phyloP scores from a whole-genome alignment of 2,797 vertebrate genomes.

The Peromyscus eremicus region DNA sequence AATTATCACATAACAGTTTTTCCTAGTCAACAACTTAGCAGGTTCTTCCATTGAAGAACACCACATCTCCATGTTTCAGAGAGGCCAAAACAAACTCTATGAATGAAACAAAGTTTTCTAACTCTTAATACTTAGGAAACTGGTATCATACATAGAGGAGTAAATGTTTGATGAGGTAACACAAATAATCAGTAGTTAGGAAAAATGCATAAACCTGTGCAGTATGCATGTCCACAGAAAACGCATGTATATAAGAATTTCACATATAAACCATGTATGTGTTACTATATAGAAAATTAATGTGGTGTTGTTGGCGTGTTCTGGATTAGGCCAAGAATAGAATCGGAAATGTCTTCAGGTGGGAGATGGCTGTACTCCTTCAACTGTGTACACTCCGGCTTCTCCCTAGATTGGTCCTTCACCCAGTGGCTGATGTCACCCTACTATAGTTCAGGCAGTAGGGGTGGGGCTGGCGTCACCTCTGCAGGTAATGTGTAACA shows the following conservation, averaged over 20 bases:
- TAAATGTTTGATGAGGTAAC: slow-evolving; percentile 43
- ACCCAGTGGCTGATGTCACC: neutral
- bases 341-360: neutral
- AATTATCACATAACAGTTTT: slow-evolving; percentile 58
- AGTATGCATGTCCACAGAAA: neutral
- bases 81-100: slow-evolving; percentile 53
- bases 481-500: neutral
- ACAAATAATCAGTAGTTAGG: neutral
- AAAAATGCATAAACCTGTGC: neutral
- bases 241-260: neutral
- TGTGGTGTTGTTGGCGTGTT: slow-evolving; percentile 9
- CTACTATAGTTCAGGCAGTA: neutral
- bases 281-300: neutral
- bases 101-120: slow-evolving; percentile 21
- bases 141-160: neutral
- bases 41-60: slow-evolving; percentile 14
- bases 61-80: slow-evolving; percentile 14
- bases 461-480: neutral
- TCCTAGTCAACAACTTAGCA: neutral
- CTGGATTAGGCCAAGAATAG: neutral
- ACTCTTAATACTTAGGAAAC: slow-evolving; percentile 47
- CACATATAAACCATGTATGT: neutral
- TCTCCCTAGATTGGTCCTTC: neutral
- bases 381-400: rapidly evolving
- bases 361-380: no score